These are phyloP conservation scores for Bucorvus abyssinicus DNA, from an alignment of 2,797 vertebrate species.

Conservation along the genomic window DNA sequence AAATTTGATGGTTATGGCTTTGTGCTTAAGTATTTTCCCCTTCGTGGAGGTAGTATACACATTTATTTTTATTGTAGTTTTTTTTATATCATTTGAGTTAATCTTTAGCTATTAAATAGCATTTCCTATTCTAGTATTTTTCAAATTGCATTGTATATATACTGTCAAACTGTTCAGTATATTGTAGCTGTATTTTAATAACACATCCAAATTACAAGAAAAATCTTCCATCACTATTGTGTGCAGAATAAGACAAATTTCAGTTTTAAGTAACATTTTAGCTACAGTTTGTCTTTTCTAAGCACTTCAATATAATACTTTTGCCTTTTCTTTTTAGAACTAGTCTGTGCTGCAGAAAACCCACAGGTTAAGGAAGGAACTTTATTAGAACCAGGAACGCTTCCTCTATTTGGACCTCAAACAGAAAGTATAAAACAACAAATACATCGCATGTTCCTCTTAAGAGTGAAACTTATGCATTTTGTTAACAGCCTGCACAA, in stretches of 20 bases:
- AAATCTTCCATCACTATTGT: not conserved
- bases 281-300: not conserved
- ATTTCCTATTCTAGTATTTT: not conserved
- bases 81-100: not conserved
- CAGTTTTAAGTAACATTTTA: not conserved
- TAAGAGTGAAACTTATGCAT: constrained; percentile 98
- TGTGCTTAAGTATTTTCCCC: not conserved
- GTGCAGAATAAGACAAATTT: not conserved
- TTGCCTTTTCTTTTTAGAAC: constrained; percentile 72
- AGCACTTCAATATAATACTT: not conserved
- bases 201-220: not conserved
- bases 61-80: not conserved
- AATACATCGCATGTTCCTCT: constrained; percentile 94
- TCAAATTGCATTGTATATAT: not conserved
- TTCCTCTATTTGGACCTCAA: constrained; percentile 34
- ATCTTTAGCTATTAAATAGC: not conserved
- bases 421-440: constrained; percentile 84
- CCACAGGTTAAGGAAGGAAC: constrained; percentile 68
- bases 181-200: not conserved
- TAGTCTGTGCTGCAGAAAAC: constrained; percentile 80
- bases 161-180: not conserved
- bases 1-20: not conserved
- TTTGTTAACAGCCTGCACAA: constrained; percentile 99
- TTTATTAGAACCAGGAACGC: constrained; percentile 66
- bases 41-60: not conserved